phyloP scores from a whole-genome alignment of 1,140 invertebrate genomes.

The Drosophila sucinea region DNA sequence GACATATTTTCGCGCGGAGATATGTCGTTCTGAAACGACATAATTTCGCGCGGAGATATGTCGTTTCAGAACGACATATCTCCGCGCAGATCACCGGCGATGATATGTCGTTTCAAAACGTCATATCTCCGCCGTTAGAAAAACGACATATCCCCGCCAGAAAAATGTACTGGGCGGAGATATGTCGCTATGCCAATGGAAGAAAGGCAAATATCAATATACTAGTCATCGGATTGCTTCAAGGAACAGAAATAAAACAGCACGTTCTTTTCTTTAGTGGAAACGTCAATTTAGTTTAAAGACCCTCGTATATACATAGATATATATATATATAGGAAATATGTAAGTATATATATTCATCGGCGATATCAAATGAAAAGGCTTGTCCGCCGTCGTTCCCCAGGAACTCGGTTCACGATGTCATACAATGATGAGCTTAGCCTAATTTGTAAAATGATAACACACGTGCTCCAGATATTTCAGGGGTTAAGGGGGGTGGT shows the following conservation, averaged over 20 bases:
- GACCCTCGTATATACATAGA: conserved; percentile 29
- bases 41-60: too few species aligned
- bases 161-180: too few species aligned
- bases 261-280: conserved; percentile 12
- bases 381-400: conserved; percentile 5
- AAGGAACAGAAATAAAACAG: conserved; percentile 25
- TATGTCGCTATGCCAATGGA: too few species aligned
- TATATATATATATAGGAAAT: conserved; percentile 30
- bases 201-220: too few species aligned
- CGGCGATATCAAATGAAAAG: conserved; percentile 32
- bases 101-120: too few species aligned
- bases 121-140: too few species aligned
- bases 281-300: conserved; percentile 7
- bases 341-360: conserved; percentile 32
- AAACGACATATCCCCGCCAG: too few species aligned
- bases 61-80: too few species aligned
- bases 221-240: too few species aligned
- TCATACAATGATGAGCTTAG: conserved; percentile 46
- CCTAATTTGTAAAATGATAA: conserved; percentile 60
- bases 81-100: too few species aligned
- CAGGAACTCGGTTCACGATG: conserved; percentile 15
- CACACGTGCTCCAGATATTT: conserved; percentile 45
- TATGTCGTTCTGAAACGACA: too few species aligned
- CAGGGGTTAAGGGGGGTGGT: conserved; percentile 5
- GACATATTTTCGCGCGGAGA: too few species aligned